phyloP scores from a whole-genome alignment of 2,113 vertebrate genomes.

The Castor canadensis region DNA sequence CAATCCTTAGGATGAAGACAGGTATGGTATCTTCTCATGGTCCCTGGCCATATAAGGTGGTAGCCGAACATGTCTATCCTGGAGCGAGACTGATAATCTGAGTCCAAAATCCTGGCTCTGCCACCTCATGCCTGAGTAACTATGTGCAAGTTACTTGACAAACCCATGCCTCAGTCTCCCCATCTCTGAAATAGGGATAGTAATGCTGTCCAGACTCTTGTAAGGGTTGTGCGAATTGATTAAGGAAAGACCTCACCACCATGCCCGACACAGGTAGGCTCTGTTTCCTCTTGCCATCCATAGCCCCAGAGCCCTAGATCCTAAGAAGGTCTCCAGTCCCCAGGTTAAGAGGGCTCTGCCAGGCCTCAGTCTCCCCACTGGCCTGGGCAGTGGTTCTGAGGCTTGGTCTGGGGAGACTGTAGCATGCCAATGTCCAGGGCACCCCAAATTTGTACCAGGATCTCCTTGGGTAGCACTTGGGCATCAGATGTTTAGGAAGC shows the following conservation, averaged over 20 bases:
- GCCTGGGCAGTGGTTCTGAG: not conserved
- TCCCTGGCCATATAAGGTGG: not conserved
- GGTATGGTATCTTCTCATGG: accelerated
- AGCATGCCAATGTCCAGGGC: not conserved
- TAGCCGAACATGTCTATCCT: not conserved
- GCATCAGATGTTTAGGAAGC: not conserved
- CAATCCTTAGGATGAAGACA: not conserved
- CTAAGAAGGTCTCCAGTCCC: not conserved
- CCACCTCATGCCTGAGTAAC: not conserved
- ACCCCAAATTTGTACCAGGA: not conserved
- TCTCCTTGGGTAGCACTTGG: not conserved
- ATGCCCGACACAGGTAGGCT: accelerated
- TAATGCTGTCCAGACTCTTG: not conserved
- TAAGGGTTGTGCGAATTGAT: not conserved
- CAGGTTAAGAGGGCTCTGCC: too few relatives aligned
- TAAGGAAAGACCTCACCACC: not conserved
- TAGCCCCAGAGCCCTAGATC: accelerated
- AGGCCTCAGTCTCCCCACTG: not conserved
- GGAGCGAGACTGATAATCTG: not conserved
- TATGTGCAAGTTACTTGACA: too few relatives aligned
- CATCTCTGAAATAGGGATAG: not conserved
- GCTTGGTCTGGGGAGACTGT: too few relatives aligned
- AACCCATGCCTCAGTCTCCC: not conserved
- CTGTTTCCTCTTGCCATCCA: not conserved
- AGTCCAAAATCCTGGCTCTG: not conserved